Base-by-base conservation (phyloP, 2,888 invertebrate genomes). In the Tipula unca region DNA sequence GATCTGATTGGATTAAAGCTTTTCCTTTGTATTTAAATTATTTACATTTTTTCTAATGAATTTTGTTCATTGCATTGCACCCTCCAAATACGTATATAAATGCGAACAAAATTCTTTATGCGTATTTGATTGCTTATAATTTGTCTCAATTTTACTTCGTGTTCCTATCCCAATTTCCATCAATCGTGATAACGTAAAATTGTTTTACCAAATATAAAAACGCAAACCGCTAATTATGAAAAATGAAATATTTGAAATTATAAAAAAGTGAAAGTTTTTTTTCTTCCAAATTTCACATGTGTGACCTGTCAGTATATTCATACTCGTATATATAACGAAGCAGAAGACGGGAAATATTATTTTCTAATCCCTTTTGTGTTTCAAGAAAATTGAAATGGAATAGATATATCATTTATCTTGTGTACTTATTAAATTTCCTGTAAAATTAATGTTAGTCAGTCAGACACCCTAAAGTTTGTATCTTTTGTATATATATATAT, bases 141-240 rank as follows among this genome's bases (percentile, higher is more conserved):
- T 69, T 69, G 69, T 69, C 69, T 69, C 69, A 69, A 69, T 69
- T 69, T 69, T 69, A 6, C 10, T 69, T 69, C 25, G 48, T 17
- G 48, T 48, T 25, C 10, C 25, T 13, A 69, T 69, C 25, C 69
- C 20, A 69, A 20, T 69, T 69, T 69, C 3, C 25, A 69, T 69
- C 20, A 69, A 69, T 69, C 69, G 69, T 69, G 69, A 69, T 69
- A 69, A 69, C 69, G 25, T 25, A 69, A 69, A 20, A 69, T 6
- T 69, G 25, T 69, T 69, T 48, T 48, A 42, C 42, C 42, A 14
- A 14, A n/a, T 3, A 10, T 25, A 69, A 17, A 69, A 69, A 69
- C 69, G 69, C 69, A 69, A 69, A 69, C 69, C 69, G 69, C 69
- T 69, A 69, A 69, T 69, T 69, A 69, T 69, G 25, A 69, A 69